Evolutionary conservation across 2,797 vertebrate species (phyloP).

Genomic region (Falco novaeseelandiae): DNA sequence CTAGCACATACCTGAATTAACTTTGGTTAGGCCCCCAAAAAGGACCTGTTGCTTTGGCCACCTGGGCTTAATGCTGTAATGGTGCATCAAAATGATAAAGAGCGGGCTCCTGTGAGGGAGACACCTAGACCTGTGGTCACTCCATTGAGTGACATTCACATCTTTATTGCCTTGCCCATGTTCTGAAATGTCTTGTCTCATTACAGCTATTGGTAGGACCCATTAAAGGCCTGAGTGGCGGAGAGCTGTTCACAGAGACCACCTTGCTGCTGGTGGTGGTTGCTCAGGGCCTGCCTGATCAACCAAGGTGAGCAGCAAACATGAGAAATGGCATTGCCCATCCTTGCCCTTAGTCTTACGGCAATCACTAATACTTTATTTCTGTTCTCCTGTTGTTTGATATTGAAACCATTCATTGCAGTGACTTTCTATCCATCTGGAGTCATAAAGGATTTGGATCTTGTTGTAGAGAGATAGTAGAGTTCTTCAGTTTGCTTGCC

Average conservation of each 20-base stretch:
- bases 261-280: background rate
- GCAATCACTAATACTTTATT: background rate
- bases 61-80: background rate
- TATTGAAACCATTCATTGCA: background rate
- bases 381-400: background rate
- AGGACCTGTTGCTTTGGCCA: background rate
- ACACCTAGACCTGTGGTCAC: background rate
- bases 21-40: background rate
- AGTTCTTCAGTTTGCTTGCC: background rate
- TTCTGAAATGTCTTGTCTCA: background rate
- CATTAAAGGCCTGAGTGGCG: background rate
- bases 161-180: background rate
- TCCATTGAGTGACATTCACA: fast-evolving
- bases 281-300: background rate
- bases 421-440: background rate
- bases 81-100: background rate
- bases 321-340: background rate
- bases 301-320: background rate
- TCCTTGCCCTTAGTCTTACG: background rate
- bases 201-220: background rate
- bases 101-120: background rate
- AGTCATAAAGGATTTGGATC: background rate
- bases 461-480: background rate
- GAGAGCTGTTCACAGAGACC: background rate
- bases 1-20: background rate